Evolutionary conservation across 2,113 vertebrate genomes (phyloP), one percentile per base, ranked within the genome.

Genomic region (Nesospiza acunhae): DNA sequence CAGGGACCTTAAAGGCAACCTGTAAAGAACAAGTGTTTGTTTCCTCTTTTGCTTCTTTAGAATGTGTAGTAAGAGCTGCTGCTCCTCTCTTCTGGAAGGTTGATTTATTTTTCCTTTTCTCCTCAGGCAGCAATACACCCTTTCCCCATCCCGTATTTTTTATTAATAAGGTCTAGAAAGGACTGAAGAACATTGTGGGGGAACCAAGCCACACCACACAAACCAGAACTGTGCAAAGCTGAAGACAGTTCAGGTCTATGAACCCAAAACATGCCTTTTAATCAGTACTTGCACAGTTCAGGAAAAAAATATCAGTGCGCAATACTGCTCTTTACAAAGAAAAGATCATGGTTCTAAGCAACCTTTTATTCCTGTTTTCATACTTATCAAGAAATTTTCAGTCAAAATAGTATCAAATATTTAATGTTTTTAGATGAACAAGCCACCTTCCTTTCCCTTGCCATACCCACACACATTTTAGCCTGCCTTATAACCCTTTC

Each of bases 1-100:
- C 96, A 93, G 97, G 96, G 92, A 97, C 93, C 97, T 97, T 97
- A 97, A 98, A 94, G 88, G 90, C 85, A 92, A 93, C 90, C 93
- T 90, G 92, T 92, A 93, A 95, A 95, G 80, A 75, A 64, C 41
- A 62, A 92, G 89, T 66, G 30, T 73, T 79, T 83, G 35, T 86
- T 90, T 89, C 91, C 92, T 95, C 64, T 96, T 96, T 96, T 96
- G 95, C 87, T 95, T 90, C 92, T 97, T 96, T 94, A 75, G 35
- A 47, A 75, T 31, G 39, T 78, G 50, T 17, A 59, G 80, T 85
- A 76, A 79, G 46, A 94, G 59, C 58, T 91, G 6, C 78, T 94
- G 6, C 52, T 76, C 67, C 30, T 81, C 68, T 84, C 56, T 88
- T 59, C 59, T 75, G 49, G 64, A 90, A 94, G 49, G 72, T 67